Conservation (phyloP, 2,888 invertebrate genomes). For the Tetranychus truncatus region DNA sequence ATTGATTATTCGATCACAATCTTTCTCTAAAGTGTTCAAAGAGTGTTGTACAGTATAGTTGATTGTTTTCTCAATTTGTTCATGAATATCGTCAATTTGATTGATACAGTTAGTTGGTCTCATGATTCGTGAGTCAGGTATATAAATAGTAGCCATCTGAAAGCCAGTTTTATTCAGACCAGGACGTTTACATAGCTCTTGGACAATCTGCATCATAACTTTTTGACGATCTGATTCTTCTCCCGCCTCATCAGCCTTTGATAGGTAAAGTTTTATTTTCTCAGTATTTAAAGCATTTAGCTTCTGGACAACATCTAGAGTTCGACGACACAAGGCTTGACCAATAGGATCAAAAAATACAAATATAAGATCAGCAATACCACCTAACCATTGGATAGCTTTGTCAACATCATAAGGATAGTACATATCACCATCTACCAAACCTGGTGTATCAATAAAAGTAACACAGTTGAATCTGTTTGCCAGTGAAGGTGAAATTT, state of each 20-base stretch:
- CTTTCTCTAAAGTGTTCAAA: no score
- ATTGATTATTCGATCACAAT: no score
- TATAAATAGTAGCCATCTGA: constrained; percentile 42
- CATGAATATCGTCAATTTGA: constrained; percentile 33
- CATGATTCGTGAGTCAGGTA: constrained; percentile 31
- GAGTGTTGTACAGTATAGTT: no score
- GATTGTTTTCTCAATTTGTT: no score
- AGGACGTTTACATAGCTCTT: constrained; percentile 41
- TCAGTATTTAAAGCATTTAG: constrained; percentile 39
- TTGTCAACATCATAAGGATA: constrained; percentile 43
- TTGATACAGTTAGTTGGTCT: constrained; percentile 35
- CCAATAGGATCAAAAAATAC: constrained; percentile 45
- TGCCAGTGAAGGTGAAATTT: no score
- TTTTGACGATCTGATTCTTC: constrained; percentile 41
- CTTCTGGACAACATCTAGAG: constrained; percentile 39
- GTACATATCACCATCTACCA: constrained; percentile 37
- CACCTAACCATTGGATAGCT: constrained; percentile 39
- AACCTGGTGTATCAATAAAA: neutral
- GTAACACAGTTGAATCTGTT: constrained; percentile 8
- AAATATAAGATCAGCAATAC: constrained; percentile 40
- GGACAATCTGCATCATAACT: constrained; percentile 43
- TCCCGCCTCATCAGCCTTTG: constrained; percentile 43
- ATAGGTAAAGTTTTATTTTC: constrained; percentile 39
- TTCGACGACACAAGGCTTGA: constrained; percentile 41
- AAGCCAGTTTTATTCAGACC: constrained; percentile 41